Evolutionary conservation across 2,797 vertebrate genomes (phyloP).

Genomic region (Pipistrellus nathusii): DNA sequence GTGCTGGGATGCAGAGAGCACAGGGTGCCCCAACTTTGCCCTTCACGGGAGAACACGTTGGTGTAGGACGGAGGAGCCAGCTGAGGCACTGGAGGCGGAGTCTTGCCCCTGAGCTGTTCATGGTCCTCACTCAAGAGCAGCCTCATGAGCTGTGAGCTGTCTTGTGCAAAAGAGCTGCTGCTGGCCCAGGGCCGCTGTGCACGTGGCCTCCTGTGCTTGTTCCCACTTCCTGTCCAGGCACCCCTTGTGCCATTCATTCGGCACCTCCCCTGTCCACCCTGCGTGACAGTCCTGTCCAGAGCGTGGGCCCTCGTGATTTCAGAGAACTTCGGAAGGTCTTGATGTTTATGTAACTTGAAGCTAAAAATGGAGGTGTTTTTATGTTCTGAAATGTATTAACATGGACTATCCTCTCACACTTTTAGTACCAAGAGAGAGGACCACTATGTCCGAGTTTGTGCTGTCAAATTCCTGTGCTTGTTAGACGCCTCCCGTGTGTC

Average conservation of each 20-base stretch:
- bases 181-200: not conserved
- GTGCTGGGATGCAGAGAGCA: not conserved
- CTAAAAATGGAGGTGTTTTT: not conserved
- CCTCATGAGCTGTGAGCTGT: not conserved
- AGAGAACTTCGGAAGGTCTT: not conserved
- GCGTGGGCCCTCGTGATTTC: not conserved
- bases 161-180: not conserved
- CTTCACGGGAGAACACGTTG: rapidly evolving
- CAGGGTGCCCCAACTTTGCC: rapidly evolving
- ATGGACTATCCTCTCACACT: conserved; percentile 53
- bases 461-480: conserved; percentile 92
- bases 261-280: not conserved
- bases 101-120: not conserved
- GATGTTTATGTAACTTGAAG: conserved; percentile 1
- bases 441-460: conserved; percentile 93
- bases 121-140: not conserved
- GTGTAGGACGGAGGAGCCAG: rapidly evolving
- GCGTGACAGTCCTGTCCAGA: not conserved
- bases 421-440: conserved; percentile 94
- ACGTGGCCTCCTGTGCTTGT: not conserved
- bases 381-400: conserved; percentile 52
- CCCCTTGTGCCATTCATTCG: not conserved
- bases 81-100: rapidly evolving
- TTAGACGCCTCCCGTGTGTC: conserved; percentile 89
- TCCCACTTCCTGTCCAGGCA: not conserved